These are phyloP conservation scores for Ectropis grisescens DNA, from an alignment of 1,140 invertebrate species.

Conservation along the genomic window DNA sequence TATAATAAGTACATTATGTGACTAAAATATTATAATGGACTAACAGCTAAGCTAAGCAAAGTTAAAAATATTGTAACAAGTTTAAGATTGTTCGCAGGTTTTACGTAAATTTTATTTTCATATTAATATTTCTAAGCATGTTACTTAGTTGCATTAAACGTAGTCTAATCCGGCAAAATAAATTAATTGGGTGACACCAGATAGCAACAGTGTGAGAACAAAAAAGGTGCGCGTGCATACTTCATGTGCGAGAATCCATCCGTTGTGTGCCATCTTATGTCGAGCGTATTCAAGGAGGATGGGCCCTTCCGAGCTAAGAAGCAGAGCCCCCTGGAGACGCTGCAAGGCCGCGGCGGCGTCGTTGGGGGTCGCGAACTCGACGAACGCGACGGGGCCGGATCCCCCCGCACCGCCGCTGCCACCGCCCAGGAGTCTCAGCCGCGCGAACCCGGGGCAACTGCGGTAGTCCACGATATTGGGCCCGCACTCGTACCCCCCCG, in stretches of 20 bases:
- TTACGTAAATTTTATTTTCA: too few species aligned
- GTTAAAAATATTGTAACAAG: too few species aligned
- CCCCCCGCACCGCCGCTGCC: slow-evolving; percentile 26
- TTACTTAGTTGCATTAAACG: too few species aligned
- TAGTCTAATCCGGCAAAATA: too few species aligned
- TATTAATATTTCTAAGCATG: too few species aligned
- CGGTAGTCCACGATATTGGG: slow-evolving; percentile 39
- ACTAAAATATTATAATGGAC: too few species aligned
- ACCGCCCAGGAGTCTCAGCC: slow-evolving; percentile 96
- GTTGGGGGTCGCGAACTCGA: slow-evolving; percentile 94
- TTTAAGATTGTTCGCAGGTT: too few species aligned
- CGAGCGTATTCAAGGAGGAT: slow-evolving; percentile 99
- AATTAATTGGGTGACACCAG: too few species aligned
- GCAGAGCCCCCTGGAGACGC: slow-evolving; percentile 92
- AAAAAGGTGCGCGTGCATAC: slow-evolving; percentile 55
- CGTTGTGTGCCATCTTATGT: slow-evolving; percentile 90
- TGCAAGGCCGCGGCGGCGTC: slow-evolving; percentile 92
- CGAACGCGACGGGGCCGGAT: slow-evolving; percentile 86
- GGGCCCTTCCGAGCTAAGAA: slow-evolving; percentile 95
- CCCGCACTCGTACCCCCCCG: slow-evolving; percentile 37
- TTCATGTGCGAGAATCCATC: slow-evolving; percentile 70
- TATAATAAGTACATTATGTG: too few species aligned
- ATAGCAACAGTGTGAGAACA: too few species aligned
- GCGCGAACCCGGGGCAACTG: slow-evolving; percentile 96
- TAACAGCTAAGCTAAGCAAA: too few species aligned